phyloP scores from a whole-genome alignment of 2,113 vertebrate genomes.

The Albula goreensis region DNA sequence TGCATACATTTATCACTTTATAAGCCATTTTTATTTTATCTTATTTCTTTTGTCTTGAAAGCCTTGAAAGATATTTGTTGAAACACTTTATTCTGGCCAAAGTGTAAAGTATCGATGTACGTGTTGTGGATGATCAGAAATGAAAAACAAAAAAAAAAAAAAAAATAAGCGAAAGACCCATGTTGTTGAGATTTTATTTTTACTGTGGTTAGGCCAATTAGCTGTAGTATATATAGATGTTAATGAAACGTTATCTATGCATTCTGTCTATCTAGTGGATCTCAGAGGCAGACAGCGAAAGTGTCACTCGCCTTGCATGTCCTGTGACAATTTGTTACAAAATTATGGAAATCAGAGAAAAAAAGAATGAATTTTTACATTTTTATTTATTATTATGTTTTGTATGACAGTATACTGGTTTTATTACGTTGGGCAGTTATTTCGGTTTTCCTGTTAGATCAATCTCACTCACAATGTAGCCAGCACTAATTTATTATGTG shows the following conservation, averaged over 20 bases:
- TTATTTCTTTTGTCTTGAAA: conserved; percentile 51
- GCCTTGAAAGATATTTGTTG: conserved; percentile 40
- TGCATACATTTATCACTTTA: conserved; percentile 34
- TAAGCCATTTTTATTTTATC: conserved; percentile 34
- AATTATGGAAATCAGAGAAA: conserved; percentile 60
- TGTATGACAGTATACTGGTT: conserved; percentile 72
- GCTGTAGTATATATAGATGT: conserved; percentile 58
- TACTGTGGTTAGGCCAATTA: conserved; percentile 36
- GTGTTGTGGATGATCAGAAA: conserved; percentile 27
- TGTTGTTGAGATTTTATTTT: conserved; percentile 21
- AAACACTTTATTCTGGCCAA: conserved; percentile 66
- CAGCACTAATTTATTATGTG: conserved; percentile 54
- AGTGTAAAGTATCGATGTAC: conserved; percentile 60
- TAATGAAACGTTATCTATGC: conserved; percentile 70
- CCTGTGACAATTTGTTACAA: conserved; percentile 61
- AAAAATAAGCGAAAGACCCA: not conserved
- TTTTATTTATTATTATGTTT: conserved; percentile 86
- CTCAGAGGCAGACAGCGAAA: conserved; percentile 61
- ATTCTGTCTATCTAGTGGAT: conserved; percentile 68
- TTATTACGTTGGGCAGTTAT: conserved; percentile 49
- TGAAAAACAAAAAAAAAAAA: conserved; percentile 11
- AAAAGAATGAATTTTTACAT: conserved; percentile 76
- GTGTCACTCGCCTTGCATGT: conserved; percentile 68
- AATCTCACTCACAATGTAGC: conserved; percentile 56
- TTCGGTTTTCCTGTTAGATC: conserved; percentile 60